Conservation (phyloP, 1,140 invertebrate genomes). For the Conus betulinus region DNA sequence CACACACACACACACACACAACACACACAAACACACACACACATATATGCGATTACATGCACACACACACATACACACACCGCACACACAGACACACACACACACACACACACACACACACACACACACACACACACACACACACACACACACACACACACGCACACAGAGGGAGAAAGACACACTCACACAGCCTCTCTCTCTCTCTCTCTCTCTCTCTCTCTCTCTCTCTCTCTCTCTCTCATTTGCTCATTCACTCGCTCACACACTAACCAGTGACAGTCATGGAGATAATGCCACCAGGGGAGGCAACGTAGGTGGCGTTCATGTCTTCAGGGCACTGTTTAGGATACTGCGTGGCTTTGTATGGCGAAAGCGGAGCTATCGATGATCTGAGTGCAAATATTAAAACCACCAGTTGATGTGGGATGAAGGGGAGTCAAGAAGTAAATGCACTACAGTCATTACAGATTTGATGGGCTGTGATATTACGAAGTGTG, state of each 20-base stretch:
- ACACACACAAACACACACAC: background rate
- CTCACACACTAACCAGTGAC: slow-evolving; percentile 21
- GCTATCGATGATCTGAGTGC: slow-evolving; percentile 25
- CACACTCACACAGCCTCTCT: background rate
- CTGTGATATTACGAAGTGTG: too few species aligned
- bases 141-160: slow-evolving; percentile 8
- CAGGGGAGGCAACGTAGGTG: slow-evolving; percentile 51
- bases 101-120: background rate
- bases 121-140: background rate
- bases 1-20: too few species aligned
- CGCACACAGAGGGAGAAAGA: background rate
- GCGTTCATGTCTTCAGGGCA: slow-evolving; percentile 52
- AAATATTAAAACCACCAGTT: slow-evolving; percentile 33
- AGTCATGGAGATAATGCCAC: slow-evolving; percentile 41
- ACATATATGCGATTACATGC: background rate
- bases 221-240: too few species aligned
- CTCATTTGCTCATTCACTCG: too few species aligned
- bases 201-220: too few species aligned
- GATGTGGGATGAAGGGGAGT: too few species aligned
- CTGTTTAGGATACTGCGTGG: slow-evolving; percentile 57
- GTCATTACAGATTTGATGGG: too few species aligned
- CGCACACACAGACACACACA: background rate
- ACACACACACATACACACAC: slow-evolving; percentile 8
- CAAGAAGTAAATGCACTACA: background rate
- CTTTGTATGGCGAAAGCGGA: slow-evolving; percentile 19